Percentiles rank a stretch among this genome's conserved stretches.
These are phyloP conservation scores for Babyrousa celebensis DNA, from an alignment of 2,797 vertebrate genomes.

Conservation along the genomic window DNA sequence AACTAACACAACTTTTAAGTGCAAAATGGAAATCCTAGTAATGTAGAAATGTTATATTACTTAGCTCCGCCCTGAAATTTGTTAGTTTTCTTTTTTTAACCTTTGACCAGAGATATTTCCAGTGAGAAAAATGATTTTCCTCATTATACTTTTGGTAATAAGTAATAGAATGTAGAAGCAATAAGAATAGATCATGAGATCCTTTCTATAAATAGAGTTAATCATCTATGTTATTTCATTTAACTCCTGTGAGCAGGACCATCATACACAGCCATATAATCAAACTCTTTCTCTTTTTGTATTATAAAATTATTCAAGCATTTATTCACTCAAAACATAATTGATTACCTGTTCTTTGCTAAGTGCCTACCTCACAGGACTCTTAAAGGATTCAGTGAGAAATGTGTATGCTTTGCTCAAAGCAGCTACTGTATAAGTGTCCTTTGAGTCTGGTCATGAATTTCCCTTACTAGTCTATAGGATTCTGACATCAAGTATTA, in stretches of 20 bases:
- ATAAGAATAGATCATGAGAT: background rate
- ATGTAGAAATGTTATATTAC: background rate
- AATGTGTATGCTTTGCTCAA: constrained; percentile 37
- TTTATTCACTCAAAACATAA: background rate
- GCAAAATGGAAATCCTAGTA: constrained; percentile 15
- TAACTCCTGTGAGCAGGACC: background rate
- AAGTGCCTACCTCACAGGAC: background rate
- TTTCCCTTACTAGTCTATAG: constrained; percentile 23
- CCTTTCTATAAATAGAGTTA: constrained; percentile 5
- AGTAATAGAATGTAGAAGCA: constrained; percentile 28
- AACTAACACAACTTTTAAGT: background rate
- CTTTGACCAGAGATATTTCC: background rate
- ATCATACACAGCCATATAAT: background rate
- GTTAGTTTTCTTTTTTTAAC: constrained; percentile 6
- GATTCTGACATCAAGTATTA: constrained; percentile 35
- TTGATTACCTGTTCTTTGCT: constrained; percentile 26
- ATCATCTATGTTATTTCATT: constrained; percentile 58
- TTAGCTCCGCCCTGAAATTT: background rate
- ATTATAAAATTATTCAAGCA: constrained; percentile 61
- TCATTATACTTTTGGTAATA: constrained; percentile 42
- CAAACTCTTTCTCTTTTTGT: constrained; percentile 29
- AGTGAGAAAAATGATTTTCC: constrained; percentile 52
- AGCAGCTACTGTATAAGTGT: background rate
- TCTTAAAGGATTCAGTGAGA: constrained; percentile 39
- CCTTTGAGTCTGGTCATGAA: background rate